phyloP scores from a whole-genome alignment of 2,797 vertebrate species.

The Lepidocolaptes lacrymiger region DNA sequence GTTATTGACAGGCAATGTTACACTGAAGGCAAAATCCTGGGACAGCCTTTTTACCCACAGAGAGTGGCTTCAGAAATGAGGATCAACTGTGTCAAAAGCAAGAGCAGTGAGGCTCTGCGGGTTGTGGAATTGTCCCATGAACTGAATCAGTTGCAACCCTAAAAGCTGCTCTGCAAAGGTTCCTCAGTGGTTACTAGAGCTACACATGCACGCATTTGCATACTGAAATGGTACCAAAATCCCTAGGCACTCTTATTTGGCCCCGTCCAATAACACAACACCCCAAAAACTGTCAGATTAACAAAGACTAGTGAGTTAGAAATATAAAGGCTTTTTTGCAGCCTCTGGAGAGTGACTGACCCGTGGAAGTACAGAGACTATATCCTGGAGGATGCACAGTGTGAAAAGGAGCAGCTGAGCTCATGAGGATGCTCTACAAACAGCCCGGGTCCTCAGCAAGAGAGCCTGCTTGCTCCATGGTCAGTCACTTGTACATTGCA shows the following conservation, averaged over 20 bases:
- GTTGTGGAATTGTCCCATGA: not conserved
- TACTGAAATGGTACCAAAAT: not conserved
- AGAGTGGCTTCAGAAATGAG: not conserved
- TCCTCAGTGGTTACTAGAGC: not conserved
- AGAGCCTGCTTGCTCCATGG: not conserved
- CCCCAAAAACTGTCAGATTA: not conserved
- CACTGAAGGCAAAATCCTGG: not conserved
- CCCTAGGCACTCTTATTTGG: not conserved
- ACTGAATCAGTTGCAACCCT: rapidly evolving
- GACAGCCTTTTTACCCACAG: not conserved
- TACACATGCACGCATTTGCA: not conserved
- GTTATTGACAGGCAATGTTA: not conserved
- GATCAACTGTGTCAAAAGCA: not conserved
- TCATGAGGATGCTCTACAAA: not conserved
- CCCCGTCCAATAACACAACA: not conserved
- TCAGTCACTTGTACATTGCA: not conserved
- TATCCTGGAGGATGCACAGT: not conserved
- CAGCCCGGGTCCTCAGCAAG: not conserved
- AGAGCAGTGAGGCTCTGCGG: not conserved
- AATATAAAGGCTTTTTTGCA: not conserved
- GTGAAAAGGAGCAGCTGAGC: not conserved
- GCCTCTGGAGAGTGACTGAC: not conserved
- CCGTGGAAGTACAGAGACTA: not conserved
- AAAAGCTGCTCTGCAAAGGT: not conserved
- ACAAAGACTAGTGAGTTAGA: not conserved